phyloP scores from a whole-genome alignment of 2,113 vertebrate species.

The Miniopterus natalensis region DNA sequence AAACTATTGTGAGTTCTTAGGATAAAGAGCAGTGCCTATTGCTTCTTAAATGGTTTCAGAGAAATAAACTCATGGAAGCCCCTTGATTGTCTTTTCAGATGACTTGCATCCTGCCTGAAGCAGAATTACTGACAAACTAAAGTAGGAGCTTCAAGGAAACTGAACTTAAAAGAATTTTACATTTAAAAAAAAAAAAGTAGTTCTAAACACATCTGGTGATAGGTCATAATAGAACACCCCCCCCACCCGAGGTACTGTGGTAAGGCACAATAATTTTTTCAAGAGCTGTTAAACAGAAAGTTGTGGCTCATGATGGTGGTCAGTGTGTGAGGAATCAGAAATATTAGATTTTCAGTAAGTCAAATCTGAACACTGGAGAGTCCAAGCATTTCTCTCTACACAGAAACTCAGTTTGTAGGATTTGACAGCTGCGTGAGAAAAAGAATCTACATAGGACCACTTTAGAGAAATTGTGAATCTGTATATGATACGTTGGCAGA shows the following conservation, averaged over 20 bases:
- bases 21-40: neutral
- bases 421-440: neutral
- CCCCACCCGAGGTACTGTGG: slow-evolving; percentile 12
- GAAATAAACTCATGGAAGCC: slow-evolving; percentile 37
- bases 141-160: slow-evolving; percentile 55
- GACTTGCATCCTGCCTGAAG: slow-evolving; percentile 68
- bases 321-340: slow-evolving; percentile 31
- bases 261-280: slow-evolving; percentile 55
- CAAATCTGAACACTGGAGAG: neutral
- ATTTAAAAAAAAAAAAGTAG: neutral
- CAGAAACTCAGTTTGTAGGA: neutral
- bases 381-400: neutral
- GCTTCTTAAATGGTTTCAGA: slow-evolving; percentile 63
- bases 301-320: slow-evolving; percentile 60
- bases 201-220: slow-evolving; percentile 16
- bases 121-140: slow-evolving; percentile 47
- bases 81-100: slow-evolving; percentile 40
- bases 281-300: slow-evolving; percentile 60
- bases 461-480: neutral
- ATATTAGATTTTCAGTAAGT: neutral
- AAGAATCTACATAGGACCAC: neutral
- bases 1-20: neutral
- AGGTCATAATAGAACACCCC: slow-evolving; percentile 19
- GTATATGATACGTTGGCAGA: neutral
- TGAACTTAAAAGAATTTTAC: slow-evolving; percentile 43